A percentile compares a stretch with the other conserved stretches of the same genome.
phyloP scores from a whole-genome alignment of 2,113 vertebrate genomes.

The Sphyrna mokarran region DNA sequence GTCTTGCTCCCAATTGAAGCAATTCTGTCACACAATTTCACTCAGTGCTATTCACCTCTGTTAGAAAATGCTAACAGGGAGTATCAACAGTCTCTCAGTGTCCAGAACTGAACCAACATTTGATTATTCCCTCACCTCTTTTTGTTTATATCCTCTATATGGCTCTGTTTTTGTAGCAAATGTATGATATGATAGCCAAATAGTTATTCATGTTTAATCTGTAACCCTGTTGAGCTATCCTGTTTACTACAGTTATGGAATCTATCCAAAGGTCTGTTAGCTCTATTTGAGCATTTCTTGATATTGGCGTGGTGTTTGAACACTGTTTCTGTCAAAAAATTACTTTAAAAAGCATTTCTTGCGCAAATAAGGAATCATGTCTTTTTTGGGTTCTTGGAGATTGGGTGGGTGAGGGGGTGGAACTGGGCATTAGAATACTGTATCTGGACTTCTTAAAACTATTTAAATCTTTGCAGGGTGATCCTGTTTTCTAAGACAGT shows the following conservation, averaged over 20 bases:
- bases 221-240: neutral
- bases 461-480: neutral
- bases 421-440: too few species aligned
- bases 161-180: neutral
- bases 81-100: neutral
- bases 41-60: neutral
- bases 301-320: too few species aligned
- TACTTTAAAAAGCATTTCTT: neutral
- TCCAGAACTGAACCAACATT: neutral
- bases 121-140: neutral
- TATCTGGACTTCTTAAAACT: neutral
- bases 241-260: neutral
- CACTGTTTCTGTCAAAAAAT: too few species aligned
- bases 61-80: neutral
- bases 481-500: neutral
- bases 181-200: neutral
- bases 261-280: neutral
- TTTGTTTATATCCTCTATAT: neutral
- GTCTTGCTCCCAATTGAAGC: neutral
- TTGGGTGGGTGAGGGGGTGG: too few species aligned
- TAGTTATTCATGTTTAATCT: neutral
- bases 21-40: neutral
- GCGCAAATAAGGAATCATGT: neutral
- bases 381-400: neutral
- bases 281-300: neutral